Evolutionary conservation across 2,113 vertebrate species (phyloP), one percentile per base, ranked within the genome.

Genomic region (Anthoscopus minutus): DNA sequence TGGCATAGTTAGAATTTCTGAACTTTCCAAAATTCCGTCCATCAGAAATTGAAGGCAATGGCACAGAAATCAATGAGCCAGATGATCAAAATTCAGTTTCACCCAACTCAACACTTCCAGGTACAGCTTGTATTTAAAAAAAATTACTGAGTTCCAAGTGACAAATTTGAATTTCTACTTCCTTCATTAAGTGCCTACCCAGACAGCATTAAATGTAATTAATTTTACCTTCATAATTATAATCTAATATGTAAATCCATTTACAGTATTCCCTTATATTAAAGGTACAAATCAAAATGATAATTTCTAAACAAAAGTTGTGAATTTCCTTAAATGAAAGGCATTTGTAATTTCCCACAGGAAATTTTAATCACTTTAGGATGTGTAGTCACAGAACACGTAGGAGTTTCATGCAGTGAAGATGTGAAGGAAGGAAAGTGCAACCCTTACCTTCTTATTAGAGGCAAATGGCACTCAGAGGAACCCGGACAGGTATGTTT

Each of bases 241-340:
- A 94, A 96, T 93, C 82, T 94, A 96, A 95, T 94, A 96, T 96
- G 95, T 90, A 90, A 95, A 95, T 96, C 30, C 42, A 81, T 88
- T 95, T 92, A 93, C 60, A 84, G 58, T 74, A 83, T 93, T 93
- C 80, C 64, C 56, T 92, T 95, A 91, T 96, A 93, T 92, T 94
- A 94, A 92, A 95, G n/a, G 60, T 81, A 86, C 88, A 92, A 96
- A 96, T 96, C 72, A 93, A 94, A 93, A 93, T 81, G 17, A 74
- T 90, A 83, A 92, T 96, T 95, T 92, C 88, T 58, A 93, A 92
- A 94, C 91, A 90, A 93, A 95, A 95, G 67, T 83, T 96, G 80
- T 62, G 35, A 58, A 90, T 93, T 94, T 90, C 76, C 51, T 77
- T 90, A 88, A 94, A 71, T 74, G 38, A 86, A 94, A 86, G 20